Base-by-base conservation (phyloP, 2,888 invertebrate species). In the Stenoptilia bipunctidactyla region DNA sequence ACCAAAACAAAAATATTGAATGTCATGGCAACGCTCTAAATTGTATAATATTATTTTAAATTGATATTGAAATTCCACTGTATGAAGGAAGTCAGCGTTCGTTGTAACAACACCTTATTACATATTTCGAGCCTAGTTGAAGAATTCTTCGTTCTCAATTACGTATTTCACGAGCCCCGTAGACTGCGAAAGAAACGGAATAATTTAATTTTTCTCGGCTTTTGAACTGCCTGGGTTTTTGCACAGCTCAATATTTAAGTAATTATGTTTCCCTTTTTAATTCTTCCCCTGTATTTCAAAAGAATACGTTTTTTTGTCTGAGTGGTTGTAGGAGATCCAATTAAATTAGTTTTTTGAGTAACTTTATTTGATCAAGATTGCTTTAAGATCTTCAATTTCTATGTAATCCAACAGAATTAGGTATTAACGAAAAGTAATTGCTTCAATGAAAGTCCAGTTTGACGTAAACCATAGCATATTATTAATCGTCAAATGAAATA, bases 161-260 rank as follows among this genome's bases (percentile, higher is more conserved):
- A 67, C 56, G 61, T 52, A 57, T 64, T 60, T 49, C 54, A 58
- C 55, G 63, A 53, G 63, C 59, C 55, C 56, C 56, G 54, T 61
- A 65, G 64, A 68, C 62, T 66, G 58, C 55, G 52, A 52, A 56
- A 63, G 63, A 61, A 66, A 68, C 56, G 58, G 62, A 62, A 68
- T 71, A 68, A 69, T 69, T 69, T 61, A 67, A 71, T 71, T 65
- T 55, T 54, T 55, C 47, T 47, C 51, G 47, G 46, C 52, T 51
- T 54, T 52, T 56, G 56, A 56, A 50, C 55, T 43, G 40, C 43
- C 15, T 40, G 41, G 38, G 15, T 41, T 30, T 30, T 30, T 20
- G 20, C 30, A 2, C n/a, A 10, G 30, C 30, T 12, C 30, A 35
- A 15, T 15, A 13, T 35, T 35, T 35, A 35, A 35, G 14, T 15